phyloP scores from a whole-genome alignment of 2,797 vertebrate genomes.

The Myiothlypis coronata region DNA sequence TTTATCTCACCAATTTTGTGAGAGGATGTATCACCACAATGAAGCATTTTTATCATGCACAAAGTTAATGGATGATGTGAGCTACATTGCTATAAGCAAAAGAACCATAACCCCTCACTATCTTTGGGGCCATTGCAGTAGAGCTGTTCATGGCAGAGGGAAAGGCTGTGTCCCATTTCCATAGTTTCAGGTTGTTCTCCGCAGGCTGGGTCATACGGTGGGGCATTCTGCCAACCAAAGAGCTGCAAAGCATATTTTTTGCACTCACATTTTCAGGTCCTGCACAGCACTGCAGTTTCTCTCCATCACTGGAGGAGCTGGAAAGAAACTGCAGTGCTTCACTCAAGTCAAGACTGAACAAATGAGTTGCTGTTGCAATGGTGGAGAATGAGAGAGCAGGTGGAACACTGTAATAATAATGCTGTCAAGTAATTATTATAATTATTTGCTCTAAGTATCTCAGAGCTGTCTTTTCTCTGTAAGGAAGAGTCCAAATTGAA shows the following conservation, averaged over 20 bases:
- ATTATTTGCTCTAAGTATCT: background rate
- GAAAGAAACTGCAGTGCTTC: background rate
- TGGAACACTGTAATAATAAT: background rate
- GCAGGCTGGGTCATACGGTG: background rate
- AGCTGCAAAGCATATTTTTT: constrained; percentile 15
- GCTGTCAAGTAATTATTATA: background rate
- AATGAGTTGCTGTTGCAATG: background rate
- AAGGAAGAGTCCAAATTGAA: background rate
- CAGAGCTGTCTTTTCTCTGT: background rate
- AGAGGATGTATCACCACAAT: background rate
- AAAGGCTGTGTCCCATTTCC: background rate
- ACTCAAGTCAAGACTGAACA: background rate
- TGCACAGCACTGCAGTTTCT: constrained; percentile 22
- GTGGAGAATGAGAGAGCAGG: background rate
- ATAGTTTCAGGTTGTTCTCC: background rate
- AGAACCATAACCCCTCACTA: background rate
- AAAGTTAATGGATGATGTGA: background rate
- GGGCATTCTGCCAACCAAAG: constrained; percentile 5
- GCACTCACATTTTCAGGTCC: background rate
- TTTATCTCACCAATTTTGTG: background rate
- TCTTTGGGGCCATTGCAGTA: background rate
- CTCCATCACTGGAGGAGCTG: background rate
- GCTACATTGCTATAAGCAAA: background rate
- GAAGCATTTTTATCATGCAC: background rate
- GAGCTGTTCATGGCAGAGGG: background rate